Base-by-base conservation (phyloP, 2,888 invertebrate species). In the Acleris laterana region DNA sequence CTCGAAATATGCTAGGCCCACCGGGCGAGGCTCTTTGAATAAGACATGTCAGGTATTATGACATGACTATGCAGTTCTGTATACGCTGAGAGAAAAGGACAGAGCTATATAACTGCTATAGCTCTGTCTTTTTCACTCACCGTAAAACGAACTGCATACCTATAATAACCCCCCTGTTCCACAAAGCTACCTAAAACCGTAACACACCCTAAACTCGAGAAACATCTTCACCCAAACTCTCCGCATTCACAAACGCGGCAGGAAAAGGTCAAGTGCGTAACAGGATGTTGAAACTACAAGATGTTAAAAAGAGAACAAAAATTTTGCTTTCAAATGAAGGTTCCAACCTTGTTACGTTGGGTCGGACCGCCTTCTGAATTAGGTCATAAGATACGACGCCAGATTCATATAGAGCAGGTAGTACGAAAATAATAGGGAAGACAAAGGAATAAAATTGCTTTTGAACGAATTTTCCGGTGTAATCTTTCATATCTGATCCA, bases 301-400 rank as follows among this genome's bases (percentile, higher is more conserved):
- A 65, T 65, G 65, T 57, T 66, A 66, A 62, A 65, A 61, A 51
- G 56, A 67, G 69, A 66, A 65, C 72, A 71, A 75, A 77, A 77
- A 77, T 75, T 78, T 78, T 76, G 77, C 78, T 77, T 81, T 77
- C 74, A 77, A 82, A 79, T 78, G 77, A 78, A 77, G 75, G 75
- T 72, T 71, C 69, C 71, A 75, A 77, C 75, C 77, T 79, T 81
- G 82, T 81, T 80, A 77, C 75, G 63, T 62, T 17, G 72, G 74
- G 70, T 74, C 73, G 74, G 77, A 76, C 77, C 76, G 74, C 78
- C 79, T 73, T 63, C 75, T 72, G 77, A 85, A 87, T 85, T 84
- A 81, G 82, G 84, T 79, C 80, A 76, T 78, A 78, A 77, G 77
- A 75, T 75, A 77, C 67, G 70, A 63, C 68, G 57, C 5, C 58